Percentiles rank a stretch among this genome's conserved stretches.
Evolutionary conservation across 2,113 vertebrate species (phyloP).

Genomic region (Eurypyga helias): DNA sequence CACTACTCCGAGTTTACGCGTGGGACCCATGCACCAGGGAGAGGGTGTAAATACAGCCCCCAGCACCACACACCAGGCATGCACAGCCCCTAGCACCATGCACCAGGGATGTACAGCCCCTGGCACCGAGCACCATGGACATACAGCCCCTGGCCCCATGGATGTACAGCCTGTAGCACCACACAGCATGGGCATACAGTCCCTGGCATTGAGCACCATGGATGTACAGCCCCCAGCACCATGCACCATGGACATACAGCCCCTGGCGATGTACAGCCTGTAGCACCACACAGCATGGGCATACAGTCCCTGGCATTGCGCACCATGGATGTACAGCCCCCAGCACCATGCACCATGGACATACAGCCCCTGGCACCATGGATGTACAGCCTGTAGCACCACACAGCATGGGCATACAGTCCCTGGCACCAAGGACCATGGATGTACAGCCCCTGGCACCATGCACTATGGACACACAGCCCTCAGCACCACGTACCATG

Average conservation of each 20-base stretch:
- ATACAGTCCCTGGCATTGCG: accelerated
- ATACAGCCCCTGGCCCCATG: no score
- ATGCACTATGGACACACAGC: accelerated
- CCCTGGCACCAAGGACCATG: accelerated
- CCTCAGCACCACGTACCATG: accelerated
- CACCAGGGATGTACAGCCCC: accelerated
- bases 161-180: accelerated
- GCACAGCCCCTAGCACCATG: not conserved
- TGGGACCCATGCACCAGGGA: accelerated
- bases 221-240: accelerated
- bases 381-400: not conserved
- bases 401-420: accelerated
- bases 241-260: accelerated
- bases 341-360: accelerated
- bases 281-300: accelerated
- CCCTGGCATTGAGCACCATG: accelerated
- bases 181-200: accelerated
- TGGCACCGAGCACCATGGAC: no score
- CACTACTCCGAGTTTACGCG: accelerated
- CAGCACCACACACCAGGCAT: accelerated
- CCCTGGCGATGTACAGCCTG: accelerated
- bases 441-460: accelerated
- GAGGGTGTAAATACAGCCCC: not conserved
- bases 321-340: accelerated
- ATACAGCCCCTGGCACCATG: not conserved